Percentiles rank a stretch among this genome's conserved stretches.
Conservation (phyloP, 2,797 vertebrate species). For the Anas bernieri region DNA sequence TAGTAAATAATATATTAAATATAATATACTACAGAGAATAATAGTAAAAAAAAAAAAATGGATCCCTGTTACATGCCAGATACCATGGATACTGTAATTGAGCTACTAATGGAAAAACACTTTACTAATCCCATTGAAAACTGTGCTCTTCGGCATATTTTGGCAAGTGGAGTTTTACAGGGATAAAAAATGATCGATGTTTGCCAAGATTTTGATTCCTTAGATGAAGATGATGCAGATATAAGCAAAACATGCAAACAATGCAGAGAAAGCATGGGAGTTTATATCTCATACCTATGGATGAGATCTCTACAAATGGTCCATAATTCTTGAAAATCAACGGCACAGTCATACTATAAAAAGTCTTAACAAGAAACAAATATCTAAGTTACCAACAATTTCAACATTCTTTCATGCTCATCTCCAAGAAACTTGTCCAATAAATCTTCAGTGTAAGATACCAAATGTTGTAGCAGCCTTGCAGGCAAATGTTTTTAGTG, state of each 20-base stretch:
- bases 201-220: not conserved
- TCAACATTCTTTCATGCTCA: not conserved
- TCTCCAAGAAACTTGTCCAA: not conserved
- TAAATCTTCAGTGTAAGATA: not conserved
- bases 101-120: not conserved
- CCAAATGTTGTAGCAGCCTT: not conserved
- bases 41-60: not conserved
- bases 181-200: not conserved
- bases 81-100: too few species aligned
- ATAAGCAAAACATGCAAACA: not conserved
- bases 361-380: not conserved
- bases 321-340: not conserved
- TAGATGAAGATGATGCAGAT: not conserved
- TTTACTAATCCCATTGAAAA: not conserved
- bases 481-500: not conserved
- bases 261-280: not conserved
- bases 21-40: too few species aligned
- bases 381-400: not conserved
- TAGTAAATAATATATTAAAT: not conserved
- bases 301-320: not conserved
- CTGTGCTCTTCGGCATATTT: not conserved
- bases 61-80: not conserved
- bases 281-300: not conserved
- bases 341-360: not conserved
- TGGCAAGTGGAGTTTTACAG: not conserved